Evolutionary conservation across 2,888 invertebrate genomes (phyloP).

Genomic region (Cerceris rybyensis): DNA sequence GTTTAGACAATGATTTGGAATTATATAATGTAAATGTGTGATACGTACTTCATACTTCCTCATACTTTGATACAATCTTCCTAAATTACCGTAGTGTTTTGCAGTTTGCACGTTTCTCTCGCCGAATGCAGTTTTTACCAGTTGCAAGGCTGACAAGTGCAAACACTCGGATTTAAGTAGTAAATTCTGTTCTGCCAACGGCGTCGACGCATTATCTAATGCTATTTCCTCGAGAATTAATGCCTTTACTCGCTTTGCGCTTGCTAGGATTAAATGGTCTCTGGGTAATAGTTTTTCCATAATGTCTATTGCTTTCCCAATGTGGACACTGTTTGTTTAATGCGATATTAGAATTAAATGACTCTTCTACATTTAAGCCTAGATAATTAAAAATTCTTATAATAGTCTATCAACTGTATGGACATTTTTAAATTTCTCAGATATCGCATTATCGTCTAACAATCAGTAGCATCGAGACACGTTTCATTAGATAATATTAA

Average conservation of each 20-base stretch:
- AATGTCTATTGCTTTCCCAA: slow-evolving; percentile 91
- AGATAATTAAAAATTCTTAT: too few relatives aligned
- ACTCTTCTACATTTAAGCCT: not conserved
- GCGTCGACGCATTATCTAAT: slow-evolving; percentile 87
- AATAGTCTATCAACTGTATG: not conserved
- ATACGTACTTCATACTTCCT: slow-evolving; percentile 87
- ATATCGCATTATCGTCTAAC: not conserved
- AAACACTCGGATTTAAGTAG: slow-evolving; percentile 91
- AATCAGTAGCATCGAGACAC: too few relatives aligned
- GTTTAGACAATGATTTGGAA: not conserved
- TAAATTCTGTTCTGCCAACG: slow-evolving; percentile 84
- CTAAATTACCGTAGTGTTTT: slow-evolving; percentile 97
- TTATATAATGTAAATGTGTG: not conserved
- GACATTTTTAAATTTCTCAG: not conserved
- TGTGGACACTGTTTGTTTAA: slow-evolving; percentile 86
- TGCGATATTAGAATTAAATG: slow-evolving; percentile 18
- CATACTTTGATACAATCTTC: slow-evolving; percentile 97
- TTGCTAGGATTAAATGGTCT: slow-evolving; percentile 93
- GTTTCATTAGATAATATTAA: too few relatives aligned
- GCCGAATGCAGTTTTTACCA: slow-evolving; percentile 93
- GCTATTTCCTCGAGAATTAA: slow-evolving; percentile 96
- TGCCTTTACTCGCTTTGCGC: slow-evolving; percentile 95
- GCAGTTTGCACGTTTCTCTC: slow-evolving; percentile 97
- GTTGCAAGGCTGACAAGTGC: slow-evolving; percentile 91
- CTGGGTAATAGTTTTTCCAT: slow-evolving; percentile 90